phyloP scores from a whole-genome alignment of 2,888 invertebrate genomes.

The Volucella inflata region DNA sequence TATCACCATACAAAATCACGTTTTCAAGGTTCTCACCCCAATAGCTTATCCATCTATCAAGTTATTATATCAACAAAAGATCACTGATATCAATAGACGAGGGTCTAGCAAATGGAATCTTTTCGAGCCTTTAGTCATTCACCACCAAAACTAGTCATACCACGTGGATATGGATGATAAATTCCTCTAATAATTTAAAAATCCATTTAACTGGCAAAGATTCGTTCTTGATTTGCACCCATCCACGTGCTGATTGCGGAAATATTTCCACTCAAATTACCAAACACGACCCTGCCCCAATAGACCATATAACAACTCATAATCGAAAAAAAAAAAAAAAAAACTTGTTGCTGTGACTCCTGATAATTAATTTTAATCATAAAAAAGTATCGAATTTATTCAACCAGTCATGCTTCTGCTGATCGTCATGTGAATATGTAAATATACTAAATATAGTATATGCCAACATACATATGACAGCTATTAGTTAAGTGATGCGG shows the following conservation, averaged over 20 bases:
- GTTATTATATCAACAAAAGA: constrained; percentile 33
- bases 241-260: constrained; percentile 38
- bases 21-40: constrained; percentile 40
- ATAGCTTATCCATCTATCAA: constrained; percentile 36
- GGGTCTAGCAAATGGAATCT: constrained; percentile 6
- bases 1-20: constrained; percentile 20
- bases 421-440: constrained; percentile 22
- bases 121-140: neutral
- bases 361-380: constrained; percentile 54
- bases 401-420: constrained; percentile 1
- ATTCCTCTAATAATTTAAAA: neutral
- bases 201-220: neutral
- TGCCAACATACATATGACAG: neutral
- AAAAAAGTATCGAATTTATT: constrained; percentile 19
- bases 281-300: constrained; percentile 1
- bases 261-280: constrained; percentile 7
- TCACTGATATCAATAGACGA: neutral
- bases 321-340: constrained; percentile 12
- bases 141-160: neutral
- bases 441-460: neutral
- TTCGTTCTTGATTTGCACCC: neutral
- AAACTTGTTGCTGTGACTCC: constrained; percentile 21
- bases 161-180: constrained; percentile 21
- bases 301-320: neutral
- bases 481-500: constrained; percentile 34